Conservation (phyloP, 2,888 invertebrate genomes). For the Mycogona germanica region DNA sequence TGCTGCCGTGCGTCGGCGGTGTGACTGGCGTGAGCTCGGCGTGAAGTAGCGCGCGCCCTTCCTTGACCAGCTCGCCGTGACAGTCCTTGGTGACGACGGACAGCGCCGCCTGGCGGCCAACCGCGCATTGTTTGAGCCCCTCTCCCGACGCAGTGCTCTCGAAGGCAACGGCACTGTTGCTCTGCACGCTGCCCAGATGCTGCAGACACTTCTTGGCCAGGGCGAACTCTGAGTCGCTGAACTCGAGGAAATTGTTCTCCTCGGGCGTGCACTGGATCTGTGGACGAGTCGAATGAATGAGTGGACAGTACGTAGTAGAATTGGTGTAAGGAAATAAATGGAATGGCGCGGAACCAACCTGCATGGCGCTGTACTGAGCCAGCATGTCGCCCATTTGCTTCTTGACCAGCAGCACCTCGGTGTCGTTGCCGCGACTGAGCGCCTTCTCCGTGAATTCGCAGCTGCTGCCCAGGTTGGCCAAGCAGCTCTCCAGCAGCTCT, state of each 20-base stretch:
- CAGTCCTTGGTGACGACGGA: conserved; percentile 34
- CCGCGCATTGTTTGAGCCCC: conserved; percentile 32
- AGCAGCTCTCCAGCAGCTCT: conserved; percentile 32
- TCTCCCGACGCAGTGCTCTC: conserved; percentile 36
- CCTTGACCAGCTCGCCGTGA: conserved; percentile 32
- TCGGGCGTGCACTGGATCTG: conserved; percentile 30
- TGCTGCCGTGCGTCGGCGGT: no score
- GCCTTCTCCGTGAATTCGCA: conserved; percentile 39
- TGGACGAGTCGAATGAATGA: no score
- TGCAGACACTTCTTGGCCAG: conserved; percentile 29
- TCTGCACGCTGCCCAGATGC: conserved; percentile 32
- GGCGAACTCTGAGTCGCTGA: conserved; percentile 29
- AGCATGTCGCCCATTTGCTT: conserved; percentile 39
- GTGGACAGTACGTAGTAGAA: no score
- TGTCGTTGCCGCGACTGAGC: conserved; percentile 37
- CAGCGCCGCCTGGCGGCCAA: conserved; percentile 31
- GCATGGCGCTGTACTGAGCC: conserved; percentile 31
- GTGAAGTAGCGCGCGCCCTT: conserved; percentile 29
- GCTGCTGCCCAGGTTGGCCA: conserved; percentile 35
- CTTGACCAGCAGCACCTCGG: conserved; percentile 38
- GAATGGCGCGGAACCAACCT: conserved; percentile 17
- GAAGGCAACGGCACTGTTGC: conserved; percentile 34
- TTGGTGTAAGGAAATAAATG: no score
- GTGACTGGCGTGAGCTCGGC: no score
- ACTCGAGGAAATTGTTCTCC: conserved; percentile 33